Evolutionary conservation across 2,113 vertebrate species (phyloP), one percentile per base, ranked within the genome.

Genomic region (Stercorarius parasiticus): DNA sequence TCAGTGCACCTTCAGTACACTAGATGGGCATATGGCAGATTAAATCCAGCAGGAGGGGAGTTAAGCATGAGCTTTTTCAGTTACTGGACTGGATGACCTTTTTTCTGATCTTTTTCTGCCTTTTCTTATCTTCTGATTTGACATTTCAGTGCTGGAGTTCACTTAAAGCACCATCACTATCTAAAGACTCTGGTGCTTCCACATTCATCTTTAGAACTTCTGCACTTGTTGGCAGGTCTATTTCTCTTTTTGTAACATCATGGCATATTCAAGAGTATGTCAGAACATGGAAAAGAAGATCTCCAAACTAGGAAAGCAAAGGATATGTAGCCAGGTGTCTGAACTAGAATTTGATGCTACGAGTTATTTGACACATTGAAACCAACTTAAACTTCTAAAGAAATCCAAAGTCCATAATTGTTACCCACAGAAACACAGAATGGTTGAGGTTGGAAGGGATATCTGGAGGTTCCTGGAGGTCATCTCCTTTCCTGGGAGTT

Each of bases 381-480:
- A 87, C 18, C 6, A 82, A 53, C 11, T 58, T 36, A 49, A 91
- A 45, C 6, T 86, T 62, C 45, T 74, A n/a, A 78, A 91, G 49
- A 30, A 19, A 0, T 1, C 3, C 23, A 2, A 45, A 49, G 10
- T 17, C 20, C 4, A 0, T 23, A 77, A 49, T 1, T 66, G 8
- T 13, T 61, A 40, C 15, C 23, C 16, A 19, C 29, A 52, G 83
- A 86, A 66, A 18, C 27, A 62, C 6, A 50, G 52, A 72, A 61
- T 25, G 7, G 5, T 9, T 56, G 29, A 86, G 26, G 30, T 19
- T 50, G 16, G 23, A 86, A 77, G 13, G 43, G 22, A 34, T 15
- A 59, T 69, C 26, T 89, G 22, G 15, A 93, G 20, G 10, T 26
- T 15, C 3, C 15, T 71, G 12, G 13, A 88, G 25, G 45, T 15